These are phyloP conservation scores for Acanthosepion esculentum DNA, from an alignment of 2,888 invertebrate species.

Conservation along the genomic window DNA sequence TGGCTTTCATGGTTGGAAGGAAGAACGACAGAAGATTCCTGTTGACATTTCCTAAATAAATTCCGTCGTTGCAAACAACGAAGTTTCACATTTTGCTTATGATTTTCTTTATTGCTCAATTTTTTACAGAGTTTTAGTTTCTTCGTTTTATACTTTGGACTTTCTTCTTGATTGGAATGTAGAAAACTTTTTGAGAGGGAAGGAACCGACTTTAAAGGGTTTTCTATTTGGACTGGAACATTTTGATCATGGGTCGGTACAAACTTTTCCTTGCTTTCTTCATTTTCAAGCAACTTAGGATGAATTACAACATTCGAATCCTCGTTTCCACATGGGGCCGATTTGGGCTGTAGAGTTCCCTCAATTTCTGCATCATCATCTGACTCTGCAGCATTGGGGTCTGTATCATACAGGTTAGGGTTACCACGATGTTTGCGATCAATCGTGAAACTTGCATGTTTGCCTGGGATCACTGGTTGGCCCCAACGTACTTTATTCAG, in stretches of 20 bases:
- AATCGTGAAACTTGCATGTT: constrained; percentile 57
- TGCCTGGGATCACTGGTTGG: constrained; percentile 60
- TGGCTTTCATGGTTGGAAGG: not conserved
- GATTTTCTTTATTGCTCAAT: constrained; percentile 9
- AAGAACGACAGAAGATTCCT: not conserved
- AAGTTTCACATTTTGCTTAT: not conserved
- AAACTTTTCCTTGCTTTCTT: not conserved
- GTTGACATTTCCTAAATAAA: not conserved
- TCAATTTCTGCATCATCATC: not conserved
- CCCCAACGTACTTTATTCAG: constrained; percentile 54
- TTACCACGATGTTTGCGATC: constrained; percentile 56
- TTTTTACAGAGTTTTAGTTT: not conserved
- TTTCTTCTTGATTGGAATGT: not conserved
- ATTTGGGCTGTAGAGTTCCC: not conserved
- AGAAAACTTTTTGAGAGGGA: not conserved
- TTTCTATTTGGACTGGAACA: not conserved
- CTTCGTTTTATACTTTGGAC: not conserved
- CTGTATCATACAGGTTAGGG: not conserved
- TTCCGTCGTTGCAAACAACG: not conserved
- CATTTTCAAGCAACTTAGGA: not conserved
- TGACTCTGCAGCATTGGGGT: not conserved
- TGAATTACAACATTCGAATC: not conserved
- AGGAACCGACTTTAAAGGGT: not conserved
- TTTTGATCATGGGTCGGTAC: not conserved
- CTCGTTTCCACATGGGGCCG: not conserved